A percentile compares a stretch with the other conserved stretches of the same genome.
Conservation (phyloP, 2,797 vertebrate genomes). For the Apogon hyalosoma region DNA sequence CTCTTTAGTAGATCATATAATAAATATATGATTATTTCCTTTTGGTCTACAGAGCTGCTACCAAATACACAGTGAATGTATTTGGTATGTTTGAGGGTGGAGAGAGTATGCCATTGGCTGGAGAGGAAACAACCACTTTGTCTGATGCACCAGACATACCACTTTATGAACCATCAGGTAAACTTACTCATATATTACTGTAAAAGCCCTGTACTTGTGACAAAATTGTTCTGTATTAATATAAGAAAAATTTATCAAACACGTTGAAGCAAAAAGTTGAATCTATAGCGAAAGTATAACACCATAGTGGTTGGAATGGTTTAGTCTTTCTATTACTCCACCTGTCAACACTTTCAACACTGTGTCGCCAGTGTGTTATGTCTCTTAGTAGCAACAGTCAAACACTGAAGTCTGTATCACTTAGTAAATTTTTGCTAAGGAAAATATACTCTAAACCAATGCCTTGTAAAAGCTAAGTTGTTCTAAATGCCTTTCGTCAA, state of each 20-base stretch:
- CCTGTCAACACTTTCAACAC: constrained; percentile 26
- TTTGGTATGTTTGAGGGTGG: constrained; percentile 98
- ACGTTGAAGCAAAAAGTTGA: constrained; percentile 9
- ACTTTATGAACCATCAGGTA: constrained; percentile 73
- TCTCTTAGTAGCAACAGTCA: constrained; percentile 44
- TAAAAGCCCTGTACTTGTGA: background rate
- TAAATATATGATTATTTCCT: constrained; percentile 12
- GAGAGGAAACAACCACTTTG: constrained; percentile 96
- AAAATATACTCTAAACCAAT: constrained; percentile 44
- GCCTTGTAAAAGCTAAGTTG: constrained; percentile 62
- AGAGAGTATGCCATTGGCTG: constrained; percentile 93
- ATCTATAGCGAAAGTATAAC: constrained; percentile 1
- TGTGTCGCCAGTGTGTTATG: constrained; percentile 40
- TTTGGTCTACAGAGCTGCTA: constrained; percentile 87
- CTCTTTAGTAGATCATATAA: background rate
- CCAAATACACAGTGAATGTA: constrained; percentile 95
- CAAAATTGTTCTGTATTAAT: background rate
- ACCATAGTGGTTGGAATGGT: background rate
- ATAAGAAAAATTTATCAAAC: constrained; percentile 8
- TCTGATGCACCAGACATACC: constrained; percentile 85
- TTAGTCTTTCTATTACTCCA: constrained; percentile 8
- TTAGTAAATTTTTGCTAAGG: constrained; percentile 42
- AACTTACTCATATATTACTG: constrained; percentile 26
- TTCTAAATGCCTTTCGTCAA: constrained; percentile 64
- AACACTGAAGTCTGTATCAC: constrained; percentile 52